Percentiles rank a stretch among this genome's conserved stretches.
These are phyloP conservation scores for Buathra laborator DNA, from an alignment of 2,888 invertebrate genomes.

Conservation along the genomic window DNA sequence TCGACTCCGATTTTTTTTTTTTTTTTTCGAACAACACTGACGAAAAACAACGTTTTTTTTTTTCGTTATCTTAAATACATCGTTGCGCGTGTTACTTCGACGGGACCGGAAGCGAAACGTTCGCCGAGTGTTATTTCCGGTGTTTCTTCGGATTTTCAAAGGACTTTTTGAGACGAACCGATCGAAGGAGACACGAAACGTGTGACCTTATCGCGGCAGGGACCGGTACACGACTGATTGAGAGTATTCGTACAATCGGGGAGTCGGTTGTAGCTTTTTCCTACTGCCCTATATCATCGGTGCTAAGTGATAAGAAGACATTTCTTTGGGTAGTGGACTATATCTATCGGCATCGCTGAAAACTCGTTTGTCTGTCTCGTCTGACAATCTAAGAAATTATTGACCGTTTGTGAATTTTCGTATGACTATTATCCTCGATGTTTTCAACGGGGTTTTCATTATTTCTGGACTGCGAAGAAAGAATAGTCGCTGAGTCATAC, in stretches of 20 bases:
- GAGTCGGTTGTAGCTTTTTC: slow-evolving; percentile 11
- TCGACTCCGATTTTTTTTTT: background rate
- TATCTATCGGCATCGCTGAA: slow-evolving; percentile 28
- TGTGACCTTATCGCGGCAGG: slow-evolving; percentile 73
- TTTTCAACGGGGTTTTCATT: background rate
- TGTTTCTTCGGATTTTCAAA: background rate
- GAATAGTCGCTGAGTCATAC: slow-evolving; percentile 3
- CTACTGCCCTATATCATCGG: slow-evolving; percentile 47
- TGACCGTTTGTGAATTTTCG: slow-evolving; percentile 11
- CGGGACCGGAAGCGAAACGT: slow-evolving; percentile 22
- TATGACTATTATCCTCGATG: background rate
- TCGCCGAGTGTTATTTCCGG: slow-evolving; percentile 8
- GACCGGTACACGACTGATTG: slow-evolving; percentile 74
- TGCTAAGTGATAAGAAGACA: slow-evolving; percentile 44
- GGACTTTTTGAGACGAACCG: slow-evolving; percentile 8
- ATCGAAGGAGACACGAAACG: slow-evolving; percentile 35
- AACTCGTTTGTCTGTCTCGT: background rate
- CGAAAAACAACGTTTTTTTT: background rate
- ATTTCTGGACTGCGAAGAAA: background rate
- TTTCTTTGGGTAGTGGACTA: background rate
- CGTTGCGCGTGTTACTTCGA: slow-evolving; percentile 9
- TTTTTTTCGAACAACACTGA: background rate
- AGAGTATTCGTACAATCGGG: slow-evolving; percentile 64
- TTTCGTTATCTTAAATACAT: slow-evolving; percentile 17
- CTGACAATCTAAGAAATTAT: slow-evolving; percentile 30